Evolutionary conservation across 53 echinoderm and acorn worm genomes (phyloP).

Genomic region (Echinometra lucunter): DNA sequence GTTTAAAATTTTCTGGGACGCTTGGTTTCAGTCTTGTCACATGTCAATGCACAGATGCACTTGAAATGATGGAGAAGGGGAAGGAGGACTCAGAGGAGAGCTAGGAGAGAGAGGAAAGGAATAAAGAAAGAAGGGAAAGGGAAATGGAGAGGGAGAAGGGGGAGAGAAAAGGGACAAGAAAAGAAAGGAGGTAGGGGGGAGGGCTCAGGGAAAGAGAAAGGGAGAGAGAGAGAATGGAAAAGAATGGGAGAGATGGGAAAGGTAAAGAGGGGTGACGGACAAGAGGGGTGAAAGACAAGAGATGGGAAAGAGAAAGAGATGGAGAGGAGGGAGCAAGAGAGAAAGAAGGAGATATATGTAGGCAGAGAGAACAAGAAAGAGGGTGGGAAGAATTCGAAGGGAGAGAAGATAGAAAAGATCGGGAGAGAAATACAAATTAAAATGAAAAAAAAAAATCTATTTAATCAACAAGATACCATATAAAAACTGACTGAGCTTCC

Average conservation of each 20-base stretch:
- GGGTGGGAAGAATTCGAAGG: not conserved
- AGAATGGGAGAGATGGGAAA: too few relatives aligned
- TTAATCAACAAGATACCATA: not conserved
- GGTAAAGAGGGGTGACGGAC: too few relatives aligned
- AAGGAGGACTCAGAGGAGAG: too few relatives aligned
- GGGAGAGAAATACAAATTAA: not conserved
- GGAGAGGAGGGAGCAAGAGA: too few relatives aligned
- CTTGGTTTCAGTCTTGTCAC: not conserved
- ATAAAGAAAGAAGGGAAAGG: not conserved
- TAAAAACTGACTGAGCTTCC: not conserved
- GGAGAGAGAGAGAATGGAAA: not conserved
- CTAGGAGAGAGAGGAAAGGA: too few relatives aligned
- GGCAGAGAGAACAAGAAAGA: not conserved
- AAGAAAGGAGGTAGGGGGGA: too few relatives aligned
- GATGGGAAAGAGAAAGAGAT: not conserved
- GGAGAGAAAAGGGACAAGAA: not conserved
- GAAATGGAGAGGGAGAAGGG: not conserved
- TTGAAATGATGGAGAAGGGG: too few relatives aligned
- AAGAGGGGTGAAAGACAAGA: not conserved
- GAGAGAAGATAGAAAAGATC: not conserved
- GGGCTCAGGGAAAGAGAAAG: too few relatives aligned
- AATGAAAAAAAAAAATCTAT: not conserved
- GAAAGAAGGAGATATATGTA: too few relatives aligned
- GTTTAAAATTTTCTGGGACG: constrained; percentile 29
- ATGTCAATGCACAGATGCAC: not conserved